Conservation (phyloP, 2,888 invertebrate genomes). For the Heterodera filipjevi region DNA sequence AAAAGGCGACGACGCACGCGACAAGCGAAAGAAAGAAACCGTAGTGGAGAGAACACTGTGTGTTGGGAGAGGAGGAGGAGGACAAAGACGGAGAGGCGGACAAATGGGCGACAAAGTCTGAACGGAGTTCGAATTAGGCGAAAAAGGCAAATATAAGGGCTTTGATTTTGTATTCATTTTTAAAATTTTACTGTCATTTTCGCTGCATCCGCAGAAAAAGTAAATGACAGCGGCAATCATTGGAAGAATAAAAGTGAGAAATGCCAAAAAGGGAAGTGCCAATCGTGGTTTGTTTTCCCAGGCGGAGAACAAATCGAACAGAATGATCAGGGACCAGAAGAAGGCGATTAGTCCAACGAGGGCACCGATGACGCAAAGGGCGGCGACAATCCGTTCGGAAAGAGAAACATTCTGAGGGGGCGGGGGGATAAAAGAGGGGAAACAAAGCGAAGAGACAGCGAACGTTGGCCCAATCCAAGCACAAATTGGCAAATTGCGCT, state of each 20-base stretch:
- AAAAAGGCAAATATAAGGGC: too few species aligned
- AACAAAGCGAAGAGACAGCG: background rate
- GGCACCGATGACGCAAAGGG: background rate
- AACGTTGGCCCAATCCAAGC: background rate
- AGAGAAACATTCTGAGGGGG: background rate
- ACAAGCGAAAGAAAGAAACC: background rate
- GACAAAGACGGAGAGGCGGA: background rate
- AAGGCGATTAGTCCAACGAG: background rate
- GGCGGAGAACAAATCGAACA: background rate
- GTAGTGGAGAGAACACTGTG: constrained; percentile 3
- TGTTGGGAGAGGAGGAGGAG: background rate
- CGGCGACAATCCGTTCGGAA: background rate
- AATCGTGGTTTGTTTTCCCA: background rate
- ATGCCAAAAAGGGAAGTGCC: background rate
- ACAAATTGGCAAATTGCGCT: background rate
- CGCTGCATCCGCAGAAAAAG: constrained; percentile 8
- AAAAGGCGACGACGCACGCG: background rate
- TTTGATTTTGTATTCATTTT: too few species aligned
- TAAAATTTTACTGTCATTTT: constrained; percentile 7
- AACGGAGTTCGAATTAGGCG: too few species aligned
- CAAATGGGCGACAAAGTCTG: constrained; percentile 2
- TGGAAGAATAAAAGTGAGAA: background rate
- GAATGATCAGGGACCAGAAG: background rate
- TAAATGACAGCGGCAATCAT: background rate
- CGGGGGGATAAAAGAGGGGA: background rate